Percentiles rank a stretch among this genome's conserved stretches.
phyloP scores from a whole-genome alignment of 2,888 invertebrate species.

The Agriopis marginaria region DNA sequence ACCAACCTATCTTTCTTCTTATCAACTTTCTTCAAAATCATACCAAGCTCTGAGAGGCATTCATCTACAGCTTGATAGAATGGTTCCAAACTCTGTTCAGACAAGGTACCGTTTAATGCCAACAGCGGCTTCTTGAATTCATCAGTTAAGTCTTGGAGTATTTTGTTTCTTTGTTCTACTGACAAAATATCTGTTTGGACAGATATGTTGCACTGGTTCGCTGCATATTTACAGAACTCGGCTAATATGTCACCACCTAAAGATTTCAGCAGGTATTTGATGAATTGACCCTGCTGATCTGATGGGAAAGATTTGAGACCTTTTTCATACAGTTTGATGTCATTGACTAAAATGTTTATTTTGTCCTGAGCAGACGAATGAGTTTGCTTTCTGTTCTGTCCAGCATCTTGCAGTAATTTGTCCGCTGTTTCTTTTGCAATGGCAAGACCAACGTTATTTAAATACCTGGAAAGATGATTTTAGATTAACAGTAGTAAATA shows the following conservation, averaged over 20 bases:
- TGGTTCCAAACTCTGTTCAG: constrained; percentile 90
- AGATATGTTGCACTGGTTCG: constrained; percentile 90
- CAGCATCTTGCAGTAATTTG: constrained; percentile 90
- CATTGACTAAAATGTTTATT: constrained; percentile 90
- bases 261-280: constrained; percentile 94
- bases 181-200: constrained; percentile 87
- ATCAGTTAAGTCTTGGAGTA: constrained; percentile 89
- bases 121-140: constrained; percentile 89
- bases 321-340: constrained; percentile 93
- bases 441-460: constrained; percentile 89
- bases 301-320: constrained; percentile 89
- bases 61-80: constrained; percentile 92
- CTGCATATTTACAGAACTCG: constrained; percentile 92
- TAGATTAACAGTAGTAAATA: neutral
- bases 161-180: constrained; percentile 89
- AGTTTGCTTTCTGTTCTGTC: constrained; percentile 90
- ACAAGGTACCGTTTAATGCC: constrained; percentile 89
- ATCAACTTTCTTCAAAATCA: constrained; percentile 95
- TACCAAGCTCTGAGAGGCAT: constrained; percentile 90
- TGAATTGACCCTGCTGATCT: constrained; percentile 89
- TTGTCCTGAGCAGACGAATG: constrained; percentile 94
- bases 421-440: constrained; percentile 92
- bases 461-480: constrained; percentile 70
- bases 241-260: constrained; percentile 93
- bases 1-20: constrained; percentile 92